Conservation (phyloP, 2,797 vertebrate genomes). For the Myripristis murdjan region DNA sequence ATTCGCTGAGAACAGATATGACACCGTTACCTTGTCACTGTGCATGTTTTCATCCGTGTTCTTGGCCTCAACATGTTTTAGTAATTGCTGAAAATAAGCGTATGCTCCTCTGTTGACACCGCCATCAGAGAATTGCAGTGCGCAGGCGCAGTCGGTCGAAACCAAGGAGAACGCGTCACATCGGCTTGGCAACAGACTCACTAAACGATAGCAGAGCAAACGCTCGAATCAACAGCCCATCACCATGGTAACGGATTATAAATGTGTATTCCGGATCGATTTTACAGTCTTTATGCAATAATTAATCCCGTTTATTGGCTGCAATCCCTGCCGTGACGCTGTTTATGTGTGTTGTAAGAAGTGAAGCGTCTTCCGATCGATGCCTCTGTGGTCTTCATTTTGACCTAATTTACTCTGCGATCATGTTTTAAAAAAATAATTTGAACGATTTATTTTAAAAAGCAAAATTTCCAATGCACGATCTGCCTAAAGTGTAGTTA, state of each 20-base stretch:
- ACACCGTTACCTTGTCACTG: slow-evolving; percentile 75
- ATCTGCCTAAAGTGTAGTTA: too few species aligned
- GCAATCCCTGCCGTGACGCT: rapidly evolving
- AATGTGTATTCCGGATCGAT: too few species aligned
- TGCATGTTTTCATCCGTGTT: slow-evolving; percentile 65
- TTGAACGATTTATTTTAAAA: too few species aligned
- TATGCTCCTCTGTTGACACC: slow-evolving; percentile 57
- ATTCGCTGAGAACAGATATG: neutral
- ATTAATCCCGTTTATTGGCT: rapidly evolving
- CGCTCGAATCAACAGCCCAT: slow-evolving; percentile 37
- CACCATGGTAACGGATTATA: slow-evolving; percentile 48
- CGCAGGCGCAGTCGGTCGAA: slow-evolving; percentile 77
- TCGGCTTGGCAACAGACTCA: slow-evolving; percentile 78
- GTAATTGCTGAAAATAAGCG: slow-evolving; percentile 23
- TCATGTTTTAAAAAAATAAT: neutral
- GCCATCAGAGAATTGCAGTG: slow-evolving; percentile 66
- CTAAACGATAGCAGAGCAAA: slow-evolving; percentile 62
- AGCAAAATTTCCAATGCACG: too few species aligned
- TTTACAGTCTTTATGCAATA: too few species aligned
- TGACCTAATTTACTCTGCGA: too few species aligned
- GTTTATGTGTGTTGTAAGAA: neutral
- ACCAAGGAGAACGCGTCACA: slow-evolving; percentile 76
- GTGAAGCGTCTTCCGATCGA: neutral
- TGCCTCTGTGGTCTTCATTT: slow-evolving; percentile 43
- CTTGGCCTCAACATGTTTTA: slow-evolving; percentile 4